Base-by-base conservation (phyloP, 2,113 vertebrate species). In the Proterorhinus semilunaris region DNA sequence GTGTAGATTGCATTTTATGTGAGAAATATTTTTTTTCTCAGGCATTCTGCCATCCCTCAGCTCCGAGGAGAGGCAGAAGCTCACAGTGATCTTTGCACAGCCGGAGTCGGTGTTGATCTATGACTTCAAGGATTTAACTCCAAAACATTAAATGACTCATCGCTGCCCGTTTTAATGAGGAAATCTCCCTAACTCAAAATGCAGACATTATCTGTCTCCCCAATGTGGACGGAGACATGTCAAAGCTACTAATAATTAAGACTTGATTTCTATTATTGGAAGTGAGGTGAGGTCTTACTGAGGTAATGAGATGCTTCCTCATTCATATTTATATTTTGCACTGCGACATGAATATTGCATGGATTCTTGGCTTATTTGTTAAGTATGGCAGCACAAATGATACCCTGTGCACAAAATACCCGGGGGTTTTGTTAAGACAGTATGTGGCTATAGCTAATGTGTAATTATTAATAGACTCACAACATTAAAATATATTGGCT, bases 31-130 rank as follows among this genome's bases (percentile, higher is more conserved):
- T 43, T 10, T 58, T 10, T 58, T 7, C 52, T 59, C 42, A 11
- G 16, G 46, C 50, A 16, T 64, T 10, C 46, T 27, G 45, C 62
- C 68, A 15, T 17, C 8, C 17, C 58, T 42, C n/a, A 27, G 8
- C 49, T 74, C 50, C 11, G 36, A 61, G 58, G 57, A 55, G 46
- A 76, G 66, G 51, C 47, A 66, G 12, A 76, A 55, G 68, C 44
- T 53, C 15, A 53, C 10, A 54, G 5, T 76, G 44, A 74, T 68
- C 66, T 68, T 51, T 59, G 50, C 61, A 36, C 64, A 75, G 69
- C 50, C 61, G 78, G 73, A 71, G 66, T 53, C 27, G 58, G 54
- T 72, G 62, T 84, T 82, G 71, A 52, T 69, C 76, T n/a, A 8
- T 59, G 69, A 71, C 51, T 84, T 74, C 16, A 11, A 42, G 12